Evolutionary conservation across 2,113 vertebrate species (phyloP), one percentile per base, ranked within the genome.

Genomic region (Mellivora capensis): DNA sequence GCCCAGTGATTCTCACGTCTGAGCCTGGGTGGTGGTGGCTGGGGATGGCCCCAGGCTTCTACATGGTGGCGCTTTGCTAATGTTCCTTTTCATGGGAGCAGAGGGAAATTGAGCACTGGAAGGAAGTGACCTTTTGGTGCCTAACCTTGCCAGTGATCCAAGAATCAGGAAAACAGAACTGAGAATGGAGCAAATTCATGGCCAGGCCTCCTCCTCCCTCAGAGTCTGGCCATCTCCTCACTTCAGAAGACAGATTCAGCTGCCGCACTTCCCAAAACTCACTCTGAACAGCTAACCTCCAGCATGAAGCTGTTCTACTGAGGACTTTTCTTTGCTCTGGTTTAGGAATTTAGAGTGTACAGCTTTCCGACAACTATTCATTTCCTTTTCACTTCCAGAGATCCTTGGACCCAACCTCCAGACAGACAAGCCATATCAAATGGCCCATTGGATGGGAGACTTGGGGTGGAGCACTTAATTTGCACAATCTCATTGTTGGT

Each of bases 331-430:
- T 62, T 86, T 57, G 31, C 29, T n/a, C 37, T 20, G 12, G 39
- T 91, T 83, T 42, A 29, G 67, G 23, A 81, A 87, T 21, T 62
- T 61, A 34, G 37, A 17, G 2, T 0, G 7, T 31, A 61, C 3
- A 61, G 14, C 17, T 29, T 81, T 85, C 10, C 42, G 12, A 5
- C 9, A 93, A 23, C 34, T 4, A 20, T 54, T 20, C 4, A 7
- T 42, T 95, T 86, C 42, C n/a, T 64, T 86, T 95, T 79, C 12
- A 57, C 44, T 81, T 80, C n/a, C 52, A 80, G 57, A 76, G 11
- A 62, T 91, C 15, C 31, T 71, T 61, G 76, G 21, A 69, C 9
- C 27, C 39, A 27, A 29, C 6, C 25, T 81, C 23, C 71, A 90
- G 52, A 37, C 7, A 69, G 7, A 25, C 27, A 17, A 37, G 4